A percentile compares a stretch with the other conserved stretches of the same genome.
These are phyloP conservation scores for Tragelaphus imberbis DNA, from an alignment of 2,113 vertebrate species.

Conservation along the genomic window DNA sequence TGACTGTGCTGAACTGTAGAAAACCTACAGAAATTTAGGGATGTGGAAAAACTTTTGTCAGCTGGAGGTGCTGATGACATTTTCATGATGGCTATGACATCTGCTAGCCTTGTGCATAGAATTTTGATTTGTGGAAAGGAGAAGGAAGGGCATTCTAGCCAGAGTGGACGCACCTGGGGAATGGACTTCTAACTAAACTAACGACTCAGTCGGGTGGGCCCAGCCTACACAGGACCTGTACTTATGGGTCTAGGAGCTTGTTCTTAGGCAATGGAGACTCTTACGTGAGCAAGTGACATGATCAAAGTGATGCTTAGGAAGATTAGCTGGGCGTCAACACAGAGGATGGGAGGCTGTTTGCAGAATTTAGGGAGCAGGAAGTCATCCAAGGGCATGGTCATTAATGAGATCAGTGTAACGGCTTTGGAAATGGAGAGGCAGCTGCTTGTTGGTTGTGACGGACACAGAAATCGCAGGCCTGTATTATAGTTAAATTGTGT, in stretches of 20 bases:
- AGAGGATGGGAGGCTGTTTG: background rate
- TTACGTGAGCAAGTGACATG: background rate
- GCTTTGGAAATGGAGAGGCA: background rate
- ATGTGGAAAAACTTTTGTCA: background rate
- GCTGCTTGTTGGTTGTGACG: background rate
- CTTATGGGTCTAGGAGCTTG: background rate
- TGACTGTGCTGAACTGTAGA: no score
- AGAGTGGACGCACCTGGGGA: background rate
- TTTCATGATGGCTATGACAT: background rate
- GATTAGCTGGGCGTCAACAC: rapidly evolving
- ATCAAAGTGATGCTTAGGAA: background rate
- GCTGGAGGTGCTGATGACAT: background rate
- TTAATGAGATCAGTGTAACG: rapidly evolving
- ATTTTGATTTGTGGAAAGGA: background rate
- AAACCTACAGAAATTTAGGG: background rate
- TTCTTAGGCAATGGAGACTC: background rate
- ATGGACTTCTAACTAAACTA: background rate
- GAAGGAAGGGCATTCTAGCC: background rate
- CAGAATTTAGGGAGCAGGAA: background rate
- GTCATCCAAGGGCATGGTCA: background rate
- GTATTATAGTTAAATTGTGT: background rate
- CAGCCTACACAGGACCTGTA: background rate
- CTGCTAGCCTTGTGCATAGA: background rate
- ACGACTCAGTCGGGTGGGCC: background rate
- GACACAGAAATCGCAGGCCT: background rate